Evolutionary conservation across 2,888 invertebrate species (phyloP).

Genomic region (Drosophila siamana): DNA sequence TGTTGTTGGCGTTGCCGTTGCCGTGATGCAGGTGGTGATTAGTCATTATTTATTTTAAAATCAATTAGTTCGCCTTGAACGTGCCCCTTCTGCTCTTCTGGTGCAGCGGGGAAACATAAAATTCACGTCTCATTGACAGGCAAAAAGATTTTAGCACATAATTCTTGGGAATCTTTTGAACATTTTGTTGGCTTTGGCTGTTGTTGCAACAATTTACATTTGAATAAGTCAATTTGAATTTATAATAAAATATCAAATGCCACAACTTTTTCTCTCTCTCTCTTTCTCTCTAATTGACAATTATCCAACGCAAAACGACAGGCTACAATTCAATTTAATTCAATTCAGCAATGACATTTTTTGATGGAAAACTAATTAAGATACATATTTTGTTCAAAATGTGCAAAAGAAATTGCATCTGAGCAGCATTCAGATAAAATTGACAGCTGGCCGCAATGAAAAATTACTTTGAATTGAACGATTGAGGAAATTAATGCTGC

Average conservation of each 20-base stretch:
- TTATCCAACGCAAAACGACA: conserved; percentile 46
- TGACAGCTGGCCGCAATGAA: conserved; percentile 31
- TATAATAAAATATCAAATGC: conserved; percentile 38
- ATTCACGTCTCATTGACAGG: conserved; percentile 73
- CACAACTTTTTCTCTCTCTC: background rate
- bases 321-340: conserved; percentile 11
- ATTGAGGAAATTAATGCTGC: conserved; percentile 71
- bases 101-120: conserved; percentile 27
- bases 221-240: conserved; percentile 11
- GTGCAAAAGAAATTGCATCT: conserved; percentile 8
- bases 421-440: conserved; percentile 6
- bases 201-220: conserved; percentile 40
- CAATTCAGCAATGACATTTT: background rate
- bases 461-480: conserved; percentile 44
- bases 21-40: conserved; percentile 72
- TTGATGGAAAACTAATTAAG: conserved; percentile 58
- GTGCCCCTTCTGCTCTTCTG: conserved; percentile 13
- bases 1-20: conserved; percentile 15
- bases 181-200: conserved; percentile 34
- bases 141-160: conserved; percentile 62
- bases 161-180: conserved; percentile 24
- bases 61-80: conserved; percentile 75
- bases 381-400: conserved; percentile 40
- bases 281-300: conserved; percentile 56
- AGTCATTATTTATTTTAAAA: conserved; percentile 79